These are phyloP conservation scores for Brachirus orientalis DNA, from an alignment of 2,113 vertebrate genomes.

Conservation along the genomic window DNA sequence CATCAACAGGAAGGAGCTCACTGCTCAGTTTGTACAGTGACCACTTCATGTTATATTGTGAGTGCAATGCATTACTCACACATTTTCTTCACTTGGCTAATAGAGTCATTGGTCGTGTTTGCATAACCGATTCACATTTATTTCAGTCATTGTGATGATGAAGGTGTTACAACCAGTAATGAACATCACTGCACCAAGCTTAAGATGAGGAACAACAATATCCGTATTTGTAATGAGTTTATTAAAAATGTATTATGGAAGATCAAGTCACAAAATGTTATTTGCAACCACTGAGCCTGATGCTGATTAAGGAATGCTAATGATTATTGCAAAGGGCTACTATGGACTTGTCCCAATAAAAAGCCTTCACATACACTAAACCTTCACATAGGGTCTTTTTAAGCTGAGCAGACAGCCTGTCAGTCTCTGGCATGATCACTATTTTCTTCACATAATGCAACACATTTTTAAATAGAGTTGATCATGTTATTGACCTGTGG, in stretches of 20 bases:
- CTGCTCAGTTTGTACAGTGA: conserved; percentile 29
- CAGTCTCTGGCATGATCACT: too few species aligned
- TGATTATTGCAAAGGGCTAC: too few species aligned
- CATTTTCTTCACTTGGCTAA: conserved; percentile 21
- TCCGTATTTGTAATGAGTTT: conserved; percentile 42
- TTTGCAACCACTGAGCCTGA: conserved; percentile 45
- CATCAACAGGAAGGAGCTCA: conserved; percentile 21
- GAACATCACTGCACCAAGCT: not conserved
- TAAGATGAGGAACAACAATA: conserved; percentile 30
- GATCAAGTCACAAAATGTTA: conserved; percentile 51
- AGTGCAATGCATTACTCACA: conserved; percentile 38
- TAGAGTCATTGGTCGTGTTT: not conserved
- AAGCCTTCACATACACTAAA: too few species aligned
- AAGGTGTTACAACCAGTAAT: not conserved
- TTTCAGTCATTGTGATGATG: not conserved
- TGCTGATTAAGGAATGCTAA: conserved; percentile 2
- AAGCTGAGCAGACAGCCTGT: too few species aligned
- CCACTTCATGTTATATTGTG: conserved; percentile 19
- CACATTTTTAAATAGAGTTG: too few species aligned
- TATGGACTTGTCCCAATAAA: too few species aligned
- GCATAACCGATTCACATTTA: not conserved
- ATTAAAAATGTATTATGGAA: conserved; percentile 68
- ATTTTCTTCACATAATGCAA: too few species aligned
- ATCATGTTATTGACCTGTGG: too few species aligned
- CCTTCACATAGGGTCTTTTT: too few species aligned